Evolutionary conservation across 2,113 vertebrate genomes (phyloP).

Genomic region (Fregetta grallaria): DNA sequence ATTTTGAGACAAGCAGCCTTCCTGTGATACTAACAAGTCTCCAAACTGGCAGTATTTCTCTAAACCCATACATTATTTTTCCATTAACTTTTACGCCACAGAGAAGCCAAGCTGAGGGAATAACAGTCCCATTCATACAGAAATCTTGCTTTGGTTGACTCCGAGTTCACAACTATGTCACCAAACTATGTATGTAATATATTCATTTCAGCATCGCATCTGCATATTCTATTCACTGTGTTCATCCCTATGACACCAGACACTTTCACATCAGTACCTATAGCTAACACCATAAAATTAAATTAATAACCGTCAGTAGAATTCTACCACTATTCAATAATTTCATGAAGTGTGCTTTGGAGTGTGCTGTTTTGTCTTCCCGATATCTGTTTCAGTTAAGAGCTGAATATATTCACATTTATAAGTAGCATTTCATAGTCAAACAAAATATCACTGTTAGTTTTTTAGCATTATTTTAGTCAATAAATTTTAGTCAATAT

Average conservation of each 20-base stretch:
- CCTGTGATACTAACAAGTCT: not conserved
- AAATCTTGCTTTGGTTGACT: conserved; percentile 14
- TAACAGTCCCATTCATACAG: not conserved
- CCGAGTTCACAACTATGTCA: not conserved
- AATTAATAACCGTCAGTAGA: not conserved
- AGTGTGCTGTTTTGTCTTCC: not conserved
- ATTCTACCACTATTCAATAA: not conserved
- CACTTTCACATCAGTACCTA: not conserved
- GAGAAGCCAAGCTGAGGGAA: not conserved
- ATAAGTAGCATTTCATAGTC: not conserved
- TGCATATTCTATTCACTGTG: not conserved
- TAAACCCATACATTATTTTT: conserved; percentile 13
- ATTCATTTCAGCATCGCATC: not conserved
- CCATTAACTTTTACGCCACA: not conserved
- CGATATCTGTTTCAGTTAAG: not conserved
- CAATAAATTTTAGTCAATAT: not conserved
- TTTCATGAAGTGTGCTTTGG: not conserved
- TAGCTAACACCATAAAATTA: not conserved
- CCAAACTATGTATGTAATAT: not conserved
- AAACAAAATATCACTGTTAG: not conserved
- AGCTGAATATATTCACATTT: not conserved
- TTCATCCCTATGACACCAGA: not conserved
- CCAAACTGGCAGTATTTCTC: not conserved
- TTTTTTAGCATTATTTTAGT: not conserved
- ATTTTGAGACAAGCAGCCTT: not conserved